These are phyloP conservation scores for Ifrita kowaldi DNA, from an alignment of 2,113 vertebrate genomes.

Conservation along the genomic window DNA sequence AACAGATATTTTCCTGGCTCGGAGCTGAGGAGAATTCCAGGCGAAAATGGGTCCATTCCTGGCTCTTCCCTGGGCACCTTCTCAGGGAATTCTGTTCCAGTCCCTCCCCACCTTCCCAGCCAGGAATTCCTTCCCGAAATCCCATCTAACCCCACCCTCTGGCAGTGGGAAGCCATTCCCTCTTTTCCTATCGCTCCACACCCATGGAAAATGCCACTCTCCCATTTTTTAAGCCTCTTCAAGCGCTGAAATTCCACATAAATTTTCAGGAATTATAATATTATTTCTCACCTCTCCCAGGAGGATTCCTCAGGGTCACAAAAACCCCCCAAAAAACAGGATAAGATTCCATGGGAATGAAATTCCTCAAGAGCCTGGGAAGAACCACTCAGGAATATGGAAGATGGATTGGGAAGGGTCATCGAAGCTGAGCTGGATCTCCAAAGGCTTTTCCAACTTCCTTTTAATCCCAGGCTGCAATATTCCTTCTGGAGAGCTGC, in stretches of 20 bases:
- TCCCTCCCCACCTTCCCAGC: neutral
- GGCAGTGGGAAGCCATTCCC: neutral
- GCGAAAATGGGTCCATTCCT: neutral
- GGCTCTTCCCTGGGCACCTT: neutral
- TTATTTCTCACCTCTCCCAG: neutral
- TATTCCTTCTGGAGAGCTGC: neutral
- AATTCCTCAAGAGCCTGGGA: neutral
- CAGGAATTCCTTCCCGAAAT: neutral
- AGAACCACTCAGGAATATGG: neutral
- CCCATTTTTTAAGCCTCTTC: neutral
- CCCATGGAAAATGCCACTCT: neutral
- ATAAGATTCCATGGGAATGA: neutral
- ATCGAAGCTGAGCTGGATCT: neutral
- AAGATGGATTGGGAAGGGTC: neutral
- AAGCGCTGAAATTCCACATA: neutral
- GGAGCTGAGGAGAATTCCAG: neutral
- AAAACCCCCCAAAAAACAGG: rapidly evolving
- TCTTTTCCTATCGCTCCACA: neutral
- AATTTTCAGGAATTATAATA: neutral
- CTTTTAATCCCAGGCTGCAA: no score
- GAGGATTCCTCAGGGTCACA: neutral
- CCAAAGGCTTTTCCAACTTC: neutral
- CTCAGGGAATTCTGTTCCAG: neutral
- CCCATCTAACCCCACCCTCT: neutral
- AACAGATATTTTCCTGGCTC: neutral